Percentiles rank a stretch among this genome's conserved stretches.
Conservation (phyloP, 1,140 invertebrate genomes). For the Choristoneura fumiferana region DNA sequence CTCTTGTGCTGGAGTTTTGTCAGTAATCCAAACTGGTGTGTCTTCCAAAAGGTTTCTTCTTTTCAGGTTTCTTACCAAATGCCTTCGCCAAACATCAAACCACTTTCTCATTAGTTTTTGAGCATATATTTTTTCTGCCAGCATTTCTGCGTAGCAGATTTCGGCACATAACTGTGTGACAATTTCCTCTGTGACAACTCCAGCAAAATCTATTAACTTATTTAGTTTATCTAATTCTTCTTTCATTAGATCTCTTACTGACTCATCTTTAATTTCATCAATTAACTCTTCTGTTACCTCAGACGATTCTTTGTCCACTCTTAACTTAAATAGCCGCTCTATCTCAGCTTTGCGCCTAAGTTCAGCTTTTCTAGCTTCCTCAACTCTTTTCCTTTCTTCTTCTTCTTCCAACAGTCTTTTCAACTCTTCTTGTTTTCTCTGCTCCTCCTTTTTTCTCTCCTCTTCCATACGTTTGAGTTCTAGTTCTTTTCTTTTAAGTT, state of each 20-base stretch:
- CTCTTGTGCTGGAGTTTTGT: conserved; percentile 72
- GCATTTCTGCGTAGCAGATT: conserved; percentile 73
- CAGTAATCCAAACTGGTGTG: conserved; percentile 81
- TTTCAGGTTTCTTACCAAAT: conserved; percentile 75
- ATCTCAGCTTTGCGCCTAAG: conserved; percentile 58
- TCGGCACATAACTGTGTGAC: conserved; percentile 70
- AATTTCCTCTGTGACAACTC: conserved; percentile 70
- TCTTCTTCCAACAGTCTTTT: conserved; percentile 67
- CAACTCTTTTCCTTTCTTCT: conserved; percentile 60
- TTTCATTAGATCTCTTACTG: conserved; percentile 52
- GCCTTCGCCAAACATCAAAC: conserved; percentile 61
- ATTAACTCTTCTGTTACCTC: conserved; percentile 55
- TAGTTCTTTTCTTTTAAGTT: conserved; percentile 48
- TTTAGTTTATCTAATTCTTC: conserved; percentile 62
- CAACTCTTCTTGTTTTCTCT: conserved; percentile 62
- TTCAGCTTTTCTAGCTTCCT: conserved; percentile 60
- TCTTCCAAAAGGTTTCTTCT: conserved; percentile 77
- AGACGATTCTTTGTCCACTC: conserved; percentile 64
- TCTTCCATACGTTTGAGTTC: conserved; percentile 46
- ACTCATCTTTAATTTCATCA: conserved; percentile 65
- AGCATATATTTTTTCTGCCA: conserved; percentile 63
- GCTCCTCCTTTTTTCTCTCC: conserved; percentile 54
- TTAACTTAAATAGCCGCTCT: conserved; percentile 59
- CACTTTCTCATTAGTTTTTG: conserved; percentile 58
- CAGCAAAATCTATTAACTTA: conserved; percentile 59